Evolutionary conservation across 2,888 invertebrate genomes (phyloP).

Genomic region (Watsonalla binaria): DNA sequence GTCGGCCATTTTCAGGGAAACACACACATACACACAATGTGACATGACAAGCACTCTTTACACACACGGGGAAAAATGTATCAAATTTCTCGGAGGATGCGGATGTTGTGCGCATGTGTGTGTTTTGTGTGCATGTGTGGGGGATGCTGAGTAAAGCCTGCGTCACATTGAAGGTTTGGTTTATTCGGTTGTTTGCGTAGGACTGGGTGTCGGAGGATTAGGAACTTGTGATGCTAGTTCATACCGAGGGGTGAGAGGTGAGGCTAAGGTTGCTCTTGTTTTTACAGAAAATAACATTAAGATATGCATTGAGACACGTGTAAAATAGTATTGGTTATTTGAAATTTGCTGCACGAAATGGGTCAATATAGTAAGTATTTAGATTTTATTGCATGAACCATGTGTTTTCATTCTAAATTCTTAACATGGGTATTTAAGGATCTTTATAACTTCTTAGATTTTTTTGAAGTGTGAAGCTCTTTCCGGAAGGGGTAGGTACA

Average conservation of each 20-base stretch:
- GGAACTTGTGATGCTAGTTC: conserved; percentile 13
- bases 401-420: no score
- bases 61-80: conserved; percentile 33
- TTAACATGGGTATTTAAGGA: no score
- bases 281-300: background rate
- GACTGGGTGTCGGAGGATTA: conserved; percentile 22
- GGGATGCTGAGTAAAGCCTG: conserved; percentile 60
- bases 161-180: conserved; percentile 39
- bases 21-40: conserved; percentile 35
- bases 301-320: no score
- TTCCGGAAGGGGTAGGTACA: no score
- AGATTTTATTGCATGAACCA: no score
- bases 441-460: no score
- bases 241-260: conserved; percentile 4
- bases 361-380: no score
- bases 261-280: background rate
- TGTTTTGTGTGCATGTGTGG: conserved; percentile 37
- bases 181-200: conserved; percentile 16
- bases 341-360: no score
- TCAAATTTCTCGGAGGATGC: conserved; percentile 45
- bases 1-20: conserved; percentile 71
- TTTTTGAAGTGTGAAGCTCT: no score
- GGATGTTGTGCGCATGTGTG: conserved; percentile 22
- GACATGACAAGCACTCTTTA: conserved; percentile 17
- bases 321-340: no score